Conservation (phyloP, 2,888 invertebrate genomes). For the Empis livida region DNA sequence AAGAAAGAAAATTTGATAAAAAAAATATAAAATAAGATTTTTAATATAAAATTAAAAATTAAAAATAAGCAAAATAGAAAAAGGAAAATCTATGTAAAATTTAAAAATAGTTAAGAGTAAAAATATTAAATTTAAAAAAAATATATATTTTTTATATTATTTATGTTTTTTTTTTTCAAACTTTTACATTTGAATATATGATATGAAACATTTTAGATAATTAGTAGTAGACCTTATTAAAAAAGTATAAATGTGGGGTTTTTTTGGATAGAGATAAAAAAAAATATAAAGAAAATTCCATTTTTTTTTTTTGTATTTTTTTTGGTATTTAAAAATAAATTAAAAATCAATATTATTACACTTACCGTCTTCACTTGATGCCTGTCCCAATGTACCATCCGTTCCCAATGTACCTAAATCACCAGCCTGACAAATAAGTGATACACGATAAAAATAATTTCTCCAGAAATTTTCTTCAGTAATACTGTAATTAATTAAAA, state of each 20-base stretch:
- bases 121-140: too few relatives aligned
- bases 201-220: too few relatives aligned
- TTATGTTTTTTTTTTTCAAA: too few relatives aligned
- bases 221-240: too few relatives aligned
- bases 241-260: too few relatives aligned
- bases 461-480: conserved; percentile 99
- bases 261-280: too few relatives aligned
- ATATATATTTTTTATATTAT: too few relatives aligned
- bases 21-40: conserved; percentile 10
- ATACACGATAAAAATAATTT: conserved; percentile 99
- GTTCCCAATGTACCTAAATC: conserved; percentile 44
- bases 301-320: background rate
- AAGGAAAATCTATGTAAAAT: too few relatives aligned
- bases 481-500: conserved; percentile 54
- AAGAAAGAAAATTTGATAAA: conserved; percentile 7
- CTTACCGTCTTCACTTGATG: conserved; percentile 37
- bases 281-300: background rate
- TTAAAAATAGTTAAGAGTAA: too few relatives aligned
- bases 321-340: background rate
- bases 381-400: conserved; percentile 33
- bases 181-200: too few relatives aligned
- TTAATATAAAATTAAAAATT: conserved; percentile 4
- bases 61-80: too few relatives aligned
- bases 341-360: conserved; percentile 6
- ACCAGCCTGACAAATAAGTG: conserved; percentile 93